Evolutionary conservation across 2,797 vertebrate species (phyloP), one percentile per base, ranked within the genome.

Genomic region (Clarias fuscus): DNA sequence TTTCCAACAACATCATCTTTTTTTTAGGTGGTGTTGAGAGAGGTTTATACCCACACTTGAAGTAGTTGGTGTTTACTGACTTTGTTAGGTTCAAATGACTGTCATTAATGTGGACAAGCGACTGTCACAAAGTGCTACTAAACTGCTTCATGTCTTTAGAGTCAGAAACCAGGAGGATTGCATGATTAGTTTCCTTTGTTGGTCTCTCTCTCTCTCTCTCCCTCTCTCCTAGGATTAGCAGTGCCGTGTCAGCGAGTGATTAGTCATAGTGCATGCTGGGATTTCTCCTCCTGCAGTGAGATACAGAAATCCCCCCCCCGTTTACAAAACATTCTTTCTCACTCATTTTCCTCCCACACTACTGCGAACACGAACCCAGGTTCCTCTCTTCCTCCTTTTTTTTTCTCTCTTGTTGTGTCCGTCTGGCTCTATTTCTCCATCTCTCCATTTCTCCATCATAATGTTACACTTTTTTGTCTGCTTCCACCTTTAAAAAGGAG

Each of bases 241-340:
- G 4, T 4, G n/a, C 76, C 7, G 58, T 79, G 27, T 64, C 18
- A n/a, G 18, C 7, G 6, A 82, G 81, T 14, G 24, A 18, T 85
- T 85, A 85, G 79, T 89, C 76, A 80, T 30, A 22, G n/a, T 24
- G 70, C 77, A 84, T 72, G 58, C 58, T 70, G 33, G 71, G 62
- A 77, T 65, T 85, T 89, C 78, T 85, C 67, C 33, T 20, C 53
- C 53, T 56, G 53, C 53, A 56, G 53, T 14, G 53, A 56, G 53
- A 56, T 56, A 56, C 53, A 14, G 53, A 56, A 86, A n/a, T 71
- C 71, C 85, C 53, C 86, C 56, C 53, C 14, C 53, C 8, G 8
- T 82, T 87, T 81, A 84, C 83, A 43, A 62, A 64, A 79, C 62
- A 87, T 65, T 62, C 30, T 84, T 62, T 88, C 72, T 67, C 27